Base-by-base conservation (phyloP, 2,113 vertebrate genomes). In the Myodes glareolus region DNA sequence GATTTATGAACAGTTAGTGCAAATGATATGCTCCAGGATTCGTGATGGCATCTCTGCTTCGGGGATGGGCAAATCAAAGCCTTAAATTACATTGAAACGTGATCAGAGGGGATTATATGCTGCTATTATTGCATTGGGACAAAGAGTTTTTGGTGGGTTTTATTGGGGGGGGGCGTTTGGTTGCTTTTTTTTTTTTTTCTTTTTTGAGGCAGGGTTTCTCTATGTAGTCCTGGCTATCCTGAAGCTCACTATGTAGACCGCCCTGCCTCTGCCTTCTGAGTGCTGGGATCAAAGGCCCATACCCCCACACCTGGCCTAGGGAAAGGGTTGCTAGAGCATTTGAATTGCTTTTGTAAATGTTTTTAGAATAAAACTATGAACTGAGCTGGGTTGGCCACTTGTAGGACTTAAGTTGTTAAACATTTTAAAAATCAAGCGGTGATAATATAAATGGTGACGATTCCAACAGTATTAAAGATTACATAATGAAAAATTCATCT, bases 51-150 rank as follows among this genome's bases (percentile, higher is more conserved):
- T 52, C 63, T 95, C 8, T 88, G 45, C 55, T 84, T 87, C 36
- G 88, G 67, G 75, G 29, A 55, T 45, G 72, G 50, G 70, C 55
- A 92, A 85, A 94, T 65, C 67, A 63, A 95, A 86, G 14, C 75
- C 78, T 82, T 92, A 88, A 95, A 77, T 42, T 73, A 13, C 42
- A 81, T 85, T 92, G 47, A 96, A 93, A 76, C 75, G 29, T 92
- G 58, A 2, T 67, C 52, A 92, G 52, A 70, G 23, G 21, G 58
- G 91, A 58, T 63, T 58, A 25, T 0, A 58, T 67, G 27, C 21
- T 76, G 33, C 67, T 45, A 68, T 77, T 90, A 85, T 36, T 91
- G 25, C 27, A 31, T 42, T 84, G 81, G 4, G 13, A 39, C 13
- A 84, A 7, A 42, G n/a, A 58, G 1, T 29, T 75, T 72, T 73